Conservation (phyloP, 2,113 vertebrate species). For the Sinocyclocheilus anophthalmus region DNA sequence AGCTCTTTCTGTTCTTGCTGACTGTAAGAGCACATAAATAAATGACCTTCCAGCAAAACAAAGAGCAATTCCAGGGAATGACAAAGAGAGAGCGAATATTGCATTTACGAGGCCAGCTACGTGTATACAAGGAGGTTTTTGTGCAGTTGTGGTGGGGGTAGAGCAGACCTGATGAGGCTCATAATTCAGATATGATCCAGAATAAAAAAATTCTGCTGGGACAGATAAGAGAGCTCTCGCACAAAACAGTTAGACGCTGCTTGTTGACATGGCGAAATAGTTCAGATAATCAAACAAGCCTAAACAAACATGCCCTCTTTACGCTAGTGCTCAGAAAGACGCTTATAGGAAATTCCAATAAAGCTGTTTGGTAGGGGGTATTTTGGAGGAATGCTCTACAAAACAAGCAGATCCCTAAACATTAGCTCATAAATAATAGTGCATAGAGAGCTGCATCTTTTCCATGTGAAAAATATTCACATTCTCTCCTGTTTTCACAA, state of each 20-base stretch:
- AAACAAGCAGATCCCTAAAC: neutral
- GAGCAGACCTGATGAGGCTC: slow-evolving; percentile 29
- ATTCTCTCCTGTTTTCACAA: slow-evolving; percentile 33
- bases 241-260: slow-evolving; percentile 50
- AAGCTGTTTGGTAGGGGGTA: neutral
- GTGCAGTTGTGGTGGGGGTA: slow-evolving; percentile 21
- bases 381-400: neutral
- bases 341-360: slow-evolving; percentile 31
- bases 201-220: slow-evolving; percentile 46
- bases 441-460: neutral
- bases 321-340: slow-evolving; percentile 19
- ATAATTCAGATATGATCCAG: slow-evolving; percentile 33
- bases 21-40: slow-evolving; percentile 19
- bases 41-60: slow-evolving; percentile 63
- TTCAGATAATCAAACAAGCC: slow-evolving; percentile 43
- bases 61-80: slow-evolving; percentile 51
- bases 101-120: slow-evolving; percentile 39
- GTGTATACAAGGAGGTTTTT: slow-evolving; percentile 56
- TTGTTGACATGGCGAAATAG: slow-evolving; percentile 42
- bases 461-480: neutral
- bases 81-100: slow-evolving; percentile 40
- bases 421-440: neutral
- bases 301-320: slow-evolving; percentile 42
- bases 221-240: slow-evolving; percentile 40
- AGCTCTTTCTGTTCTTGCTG: slow-evolving; percentile 25